Conservation (phyloP, 2,797 vertebrate genomes). For the Semaprochilodus insignis region DNA sequence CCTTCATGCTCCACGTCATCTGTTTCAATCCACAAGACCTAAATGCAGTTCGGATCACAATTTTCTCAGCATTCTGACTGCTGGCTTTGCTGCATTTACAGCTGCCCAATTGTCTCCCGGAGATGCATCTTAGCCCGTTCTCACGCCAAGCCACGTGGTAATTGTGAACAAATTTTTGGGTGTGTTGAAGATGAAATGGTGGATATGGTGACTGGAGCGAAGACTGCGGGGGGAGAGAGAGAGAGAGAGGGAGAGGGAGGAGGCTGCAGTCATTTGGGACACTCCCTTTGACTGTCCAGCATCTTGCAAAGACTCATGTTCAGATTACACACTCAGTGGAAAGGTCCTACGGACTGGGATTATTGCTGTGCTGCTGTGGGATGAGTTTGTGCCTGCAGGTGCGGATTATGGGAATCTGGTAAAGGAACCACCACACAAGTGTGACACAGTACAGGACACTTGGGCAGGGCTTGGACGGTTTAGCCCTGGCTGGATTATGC, state of each 20-base stretch:
- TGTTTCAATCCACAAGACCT: constrained; percentile 23
- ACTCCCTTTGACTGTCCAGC: constrained; percentile 70
- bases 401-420: not conserved
- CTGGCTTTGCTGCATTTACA: constrained; percentile 16
- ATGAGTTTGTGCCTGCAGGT: not conserved
- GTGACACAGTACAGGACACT: not conserved
- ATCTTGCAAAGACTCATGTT: constrained; percentile 55
- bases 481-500: constrained; percentile 28
- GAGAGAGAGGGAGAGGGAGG: constrained; percentile 65
- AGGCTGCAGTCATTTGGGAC: constrained; percentile 62
- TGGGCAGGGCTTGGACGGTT: constrained; percentile 16
- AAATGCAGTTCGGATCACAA: constrained; percentile 6
- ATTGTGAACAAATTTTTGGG: constrained; percentile 58
- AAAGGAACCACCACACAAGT: not conserved
- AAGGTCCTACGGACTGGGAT: constrained; percentile 37
- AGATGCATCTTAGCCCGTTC: constrained; percentile 4
- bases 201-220: constrained; percentile 55
- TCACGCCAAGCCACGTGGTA: constrained; percentile 42
- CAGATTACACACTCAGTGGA: constrained; percentile 50
- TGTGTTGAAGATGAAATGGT: constrained; percentile 65
- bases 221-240: constrained; percentile 56
- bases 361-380: constrained; percentile 11
- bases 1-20: constrained; percentile 12
- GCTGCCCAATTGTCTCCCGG: not conserved
- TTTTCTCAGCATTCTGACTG: not conserved